Conservation (phyloP, 2,797 vertebrate genomes). For the Eulemur rubriventer region DNA sequence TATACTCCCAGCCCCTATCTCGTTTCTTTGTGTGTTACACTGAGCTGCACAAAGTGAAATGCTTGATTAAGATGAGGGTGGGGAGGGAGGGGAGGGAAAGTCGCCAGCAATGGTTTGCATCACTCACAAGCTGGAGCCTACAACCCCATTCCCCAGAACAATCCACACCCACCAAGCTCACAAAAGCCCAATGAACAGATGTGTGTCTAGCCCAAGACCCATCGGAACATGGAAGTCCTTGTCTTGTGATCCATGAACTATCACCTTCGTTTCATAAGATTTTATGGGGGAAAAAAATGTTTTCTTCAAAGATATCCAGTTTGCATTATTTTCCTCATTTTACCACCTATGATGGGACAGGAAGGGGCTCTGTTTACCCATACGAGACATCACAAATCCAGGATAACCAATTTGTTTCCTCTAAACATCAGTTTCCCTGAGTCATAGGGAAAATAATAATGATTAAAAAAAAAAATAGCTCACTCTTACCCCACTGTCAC, state of each 20-base stretch:
- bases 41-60: not conserved
- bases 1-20: not conserved
- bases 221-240: not conserved
- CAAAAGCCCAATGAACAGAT: not conserved
- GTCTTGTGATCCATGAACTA: not conserved
- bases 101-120: not conserved
- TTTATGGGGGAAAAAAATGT: not conserved
- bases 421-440: not conserved
- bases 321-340: not conserved
- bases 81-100: not conserved
- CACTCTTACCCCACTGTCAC: not conserved
- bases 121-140: not conserved
- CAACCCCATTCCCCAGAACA: not conserved
- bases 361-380: not conserved
- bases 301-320: not conserved
- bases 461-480: not conserved
- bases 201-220: not conserved
- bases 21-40: not conserved
- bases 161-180: not conserved
- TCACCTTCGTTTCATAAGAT: not conserved
- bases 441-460: not conserved
- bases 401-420: not conserved
- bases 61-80: not conserved
- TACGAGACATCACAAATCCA: not conserved
- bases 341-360: not conserved